A percentile compares a stretch with the other conserved stretches of the same genome.
Evolutionary conservation across 2,888 invertebrate species (phyloP).

Genomic region (Prostheceraeus crozeri): DNA sequence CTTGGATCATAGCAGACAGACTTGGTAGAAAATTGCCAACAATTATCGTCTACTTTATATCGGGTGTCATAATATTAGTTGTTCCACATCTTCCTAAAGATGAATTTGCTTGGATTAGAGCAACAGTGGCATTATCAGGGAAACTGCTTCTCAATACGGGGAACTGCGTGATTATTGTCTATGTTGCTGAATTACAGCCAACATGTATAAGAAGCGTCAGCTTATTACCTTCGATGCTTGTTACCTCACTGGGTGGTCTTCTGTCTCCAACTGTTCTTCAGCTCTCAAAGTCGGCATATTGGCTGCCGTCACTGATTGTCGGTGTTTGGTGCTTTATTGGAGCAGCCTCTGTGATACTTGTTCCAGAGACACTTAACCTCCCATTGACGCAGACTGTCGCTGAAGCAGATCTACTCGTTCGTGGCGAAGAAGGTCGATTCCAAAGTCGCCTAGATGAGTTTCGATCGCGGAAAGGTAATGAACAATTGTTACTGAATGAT

Average conservation of each 20-base stretch:
- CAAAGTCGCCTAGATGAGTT: too few relatives aligned
- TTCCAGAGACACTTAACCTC: conserved; percentile 22
- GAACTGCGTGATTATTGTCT: conserved; percentile 27
- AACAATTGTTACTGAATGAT: too few relatives aligned
- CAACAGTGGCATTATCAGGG: conserved; percentile 28
- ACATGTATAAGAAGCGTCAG: conserved; percentile 12
- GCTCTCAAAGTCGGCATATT: neutral
- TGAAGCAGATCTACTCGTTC: conserved; percentile 8
- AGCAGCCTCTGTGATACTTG: neutral
- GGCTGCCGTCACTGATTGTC: neutral
- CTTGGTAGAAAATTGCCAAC: conserved; percentile 9
- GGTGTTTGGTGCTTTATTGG: neutral
- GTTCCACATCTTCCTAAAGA: conserved; percentile 24
- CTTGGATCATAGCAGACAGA: conserved; percentile 29
- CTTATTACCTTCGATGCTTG: neutral
- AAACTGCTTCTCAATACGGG: conserved; percentile 27
- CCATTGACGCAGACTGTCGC: conserved; percentile 19
- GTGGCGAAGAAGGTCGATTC: conserved; percentile 28
- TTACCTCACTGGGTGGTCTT: neutral
- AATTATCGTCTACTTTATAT: neutral
- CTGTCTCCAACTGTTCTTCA: conserved; percentile 5
- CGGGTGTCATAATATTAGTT: conserved; percentile 14
- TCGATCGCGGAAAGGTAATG: too few relatives aligned
- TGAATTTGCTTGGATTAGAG: conserved; percentile 24
- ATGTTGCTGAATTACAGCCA: conserved; percentile 31